These are phyloP conservation scores for Hippocampus kuda DNA, from an alignment of 2,797 vertebrate genomes.

Conservation along the genomic window DNA sequence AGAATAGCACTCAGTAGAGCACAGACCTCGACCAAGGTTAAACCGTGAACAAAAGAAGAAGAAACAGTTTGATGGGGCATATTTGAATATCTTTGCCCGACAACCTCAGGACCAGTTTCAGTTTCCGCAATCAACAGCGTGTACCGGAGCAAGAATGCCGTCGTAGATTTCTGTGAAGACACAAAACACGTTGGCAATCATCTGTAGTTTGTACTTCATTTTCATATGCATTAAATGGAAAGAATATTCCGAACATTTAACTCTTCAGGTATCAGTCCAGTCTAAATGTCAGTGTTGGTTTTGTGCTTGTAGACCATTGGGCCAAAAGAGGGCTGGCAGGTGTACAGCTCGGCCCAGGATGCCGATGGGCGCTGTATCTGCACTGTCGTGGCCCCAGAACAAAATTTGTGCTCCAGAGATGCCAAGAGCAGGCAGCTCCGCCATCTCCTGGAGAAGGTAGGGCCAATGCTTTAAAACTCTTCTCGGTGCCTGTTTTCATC, in stretches of 20 bases:
- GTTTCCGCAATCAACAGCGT: neutral
- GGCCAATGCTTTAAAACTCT: neutral
- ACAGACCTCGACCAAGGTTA: neutral
- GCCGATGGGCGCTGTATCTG: conserved; percentile 94
- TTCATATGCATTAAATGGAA: no score
- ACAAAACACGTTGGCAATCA: no score
- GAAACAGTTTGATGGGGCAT: neutral
- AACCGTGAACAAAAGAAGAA: neutral
- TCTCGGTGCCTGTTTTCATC: neutral
- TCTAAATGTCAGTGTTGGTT: neutral
- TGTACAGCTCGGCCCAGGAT: conserved; percentile 96
- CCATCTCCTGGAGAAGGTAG: conserved; percentile 93
- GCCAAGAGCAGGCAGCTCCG: conserved; percentile 94
- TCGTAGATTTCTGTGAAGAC: no score
- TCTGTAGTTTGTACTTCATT: no score
- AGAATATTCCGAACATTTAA: no score
- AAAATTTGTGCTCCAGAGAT: conserved; percentile 92
- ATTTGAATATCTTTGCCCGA: conserved; percentile 1
- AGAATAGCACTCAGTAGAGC: neutral
- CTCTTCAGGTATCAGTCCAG: no score
- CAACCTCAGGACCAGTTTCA: neutral
- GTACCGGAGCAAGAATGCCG: no score
- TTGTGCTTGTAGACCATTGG: conserved; percentile 77
- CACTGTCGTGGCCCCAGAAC: conserved; percentile 94
- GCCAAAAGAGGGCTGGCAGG: conserved; percentile 96